Conservation (phyloP, 92 coral and sea anemone genomes). For the Heteractis magnifica region DNA sequence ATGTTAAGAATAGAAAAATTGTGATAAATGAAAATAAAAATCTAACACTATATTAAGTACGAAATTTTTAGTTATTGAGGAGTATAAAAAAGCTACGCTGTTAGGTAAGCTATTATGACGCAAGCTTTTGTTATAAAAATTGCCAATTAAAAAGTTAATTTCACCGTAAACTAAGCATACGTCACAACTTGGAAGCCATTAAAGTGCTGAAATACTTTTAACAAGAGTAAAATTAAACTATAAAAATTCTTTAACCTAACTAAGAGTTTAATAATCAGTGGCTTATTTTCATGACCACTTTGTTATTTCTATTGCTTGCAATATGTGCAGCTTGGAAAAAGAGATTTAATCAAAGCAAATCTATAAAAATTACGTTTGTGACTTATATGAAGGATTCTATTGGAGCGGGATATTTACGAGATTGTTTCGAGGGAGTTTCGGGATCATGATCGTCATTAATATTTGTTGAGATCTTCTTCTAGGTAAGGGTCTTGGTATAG, state of each 20-base stretch:
- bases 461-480: constrained; percentile 83
- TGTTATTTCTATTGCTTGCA: neutral
- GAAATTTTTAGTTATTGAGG: too few species aligned
- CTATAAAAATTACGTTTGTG: neutral
- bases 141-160: too few species aligned
- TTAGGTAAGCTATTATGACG: too few species aligned
- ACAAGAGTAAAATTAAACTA: neutral
- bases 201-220: neutral
- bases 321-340: constrained; percentile 6
- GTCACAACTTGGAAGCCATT: neutral
- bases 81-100: too few species aligned
- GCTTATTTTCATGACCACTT: neutral
- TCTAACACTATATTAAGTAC: too few species aligned
- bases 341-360: neutral
- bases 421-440: constrained; percentile 3
- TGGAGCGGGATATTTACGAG: neutral
- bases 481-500: constrained; percentile 97
- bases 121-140: too few species aligned
- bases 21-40: too few species aligned
- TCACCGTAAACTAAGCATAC: neutral
- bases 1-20: too few species aligned
- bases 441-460: constrained; percentile 25
- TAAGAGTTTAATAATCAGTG: neutral
- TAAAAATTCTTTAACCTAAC: neutral
- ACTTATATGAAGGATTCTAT: neutral